Evolutionary conservation across 2,888 invertebrate species (phyloP), one percentile per base, ranked within the genome.

Genomic region (Liopterus haemorrhoidalis): DNA sequence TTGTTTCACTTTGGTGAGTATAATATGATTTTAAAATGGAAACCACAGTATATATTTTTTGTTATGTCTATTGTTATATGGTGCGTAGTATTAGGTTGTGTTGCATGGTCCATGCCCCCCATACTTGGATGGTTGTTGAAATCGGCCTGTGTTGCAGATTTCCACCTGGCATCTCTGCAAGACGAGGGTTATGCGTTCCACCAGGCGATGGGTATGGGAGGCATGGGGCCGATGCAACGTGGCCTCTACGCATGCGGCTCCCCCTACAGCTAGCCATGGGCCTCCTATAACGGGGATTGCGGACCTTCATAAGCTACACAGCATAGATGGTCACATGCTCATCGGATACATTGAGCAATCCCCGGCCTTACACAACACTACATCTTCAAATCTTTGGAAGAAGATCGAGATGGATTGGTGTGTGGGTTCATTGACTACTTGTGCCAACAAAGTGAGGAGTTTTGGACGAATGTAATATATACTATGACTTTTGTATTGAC

Each of bases 251-350:
- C 70, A 42, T 71, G 70, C 62, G 70, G 70, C 47, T 69, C 69
- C 55, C 71, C 71, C 41, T 71, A 71, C 68, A 70, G 71, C 68
- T 71, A 71, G 70, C 70, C 69, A 61, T 70, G 69, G 70, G 69
- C 69, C 67, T 62, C 69, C 57, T 70, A 70, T 59, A 70, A 69
- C 67, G 68, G 68, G 66, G 68, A 69, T 68, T 69, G 69, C 64
- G 69, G 68, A 52, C 68, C 69, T 48, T 69, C 69, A 44, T 69
- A 68, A 53, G 58, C 59, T n/a, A n/a, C n/a, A n/a, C n/a, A n/a
- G n/a, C n/a, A n/a, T n/a, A n/a, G n/a, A n/a, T n/a, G 53, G 57
- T 49, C 42, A 18, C 38, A 24, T n/a, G 24, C 54, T 52, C 52
- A 56, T 66, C 66, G 66, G 65, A 65, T 66, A 59, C 50, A n/a